Evolutionary conservation across 2,113 vertebrate genomes (phyloP).

Genomic region (Rhipidura dahli): DNA sequence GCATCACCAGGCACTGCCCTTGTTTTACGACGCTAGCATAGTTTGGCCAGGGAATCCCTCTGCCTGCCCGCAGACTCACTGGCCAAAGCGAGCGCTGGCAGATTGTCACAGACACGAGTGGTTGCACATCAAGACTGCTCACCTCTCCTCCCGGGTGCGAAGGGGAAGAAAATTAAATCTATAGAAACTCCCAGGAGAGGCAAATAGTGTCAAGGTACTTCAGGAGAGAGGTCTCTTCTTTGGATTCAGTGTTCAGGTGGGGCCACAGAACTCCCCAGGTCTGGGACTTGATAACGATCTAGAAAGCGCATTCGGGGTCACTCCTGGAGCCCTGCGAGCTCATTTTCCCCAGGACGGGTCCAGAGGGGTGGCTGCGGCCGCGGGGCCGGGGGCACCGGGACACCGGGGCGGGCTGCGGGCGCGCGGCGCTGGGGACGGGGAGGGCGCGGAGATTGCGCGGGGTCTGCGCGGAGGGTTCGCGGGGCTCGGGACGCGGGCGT

Average conservation of each 20-base stretch:
- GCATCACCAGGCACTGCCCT: neutral
- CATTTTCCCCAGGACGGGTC: fast-evolving
- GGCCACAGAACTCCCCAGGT: too few species aligned
- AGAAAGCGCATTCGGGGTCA: fast-evolving
- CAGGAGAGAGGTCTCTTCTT: neutral
- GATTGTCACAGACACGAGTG: fast-evolving
- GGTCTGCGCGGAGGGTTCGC: neutral
- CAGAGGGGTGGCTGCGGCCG: fast-evolving
- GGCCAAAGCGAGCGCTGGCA: fast-evolving
- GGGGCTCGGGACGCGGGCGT: neutral
- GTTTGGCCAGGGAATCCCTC: fast-evolving
- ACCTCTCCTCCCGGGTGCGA: neutral
- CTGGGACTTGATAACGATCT: neutral
- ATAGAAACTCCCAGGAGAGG: neutral
- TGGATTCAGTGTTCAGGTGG: neutral
- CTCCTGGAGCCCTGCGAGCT: neutral
- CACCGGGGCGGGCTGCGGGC: neutral
- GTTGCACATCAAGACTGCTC: neutral
- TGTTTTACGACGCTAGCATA: fast-evolving
- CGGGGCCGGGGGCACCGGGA: neutral
- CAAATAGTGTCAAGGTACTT: neutral
- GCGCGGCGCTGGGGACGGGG: neutral
- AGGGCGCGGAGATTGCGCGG: neutral
- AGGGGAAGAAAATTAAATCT: neutral
- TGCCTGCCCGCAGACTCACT: fast-evolving